Evolutionary conservation across 2,797 vertebrate species (phyloP).

Genomic region (Acestrorhynchus altus): DNA sequence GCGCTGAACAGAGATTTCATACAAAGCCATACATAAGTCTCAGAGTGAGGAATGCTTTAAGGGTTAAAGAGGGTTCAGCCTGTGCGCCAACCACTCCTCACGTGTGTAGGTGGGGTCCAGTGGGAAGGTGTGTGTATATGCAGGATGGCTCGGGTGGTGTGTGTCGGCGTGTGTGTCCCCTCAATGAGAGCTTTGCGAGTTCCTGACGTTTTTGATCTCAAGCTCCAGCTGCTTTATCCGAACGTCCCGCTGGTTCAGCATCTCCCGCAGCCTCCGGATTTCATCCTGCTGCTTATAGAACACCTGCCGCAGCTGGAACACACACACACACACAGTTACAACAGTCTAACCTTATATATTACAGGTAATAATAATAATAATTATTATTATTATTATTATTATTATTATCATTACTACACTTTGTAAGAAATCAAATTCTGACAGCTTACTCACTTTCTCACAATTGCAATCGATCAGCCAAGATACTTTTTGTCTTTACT

Average conservation of each 20-base stretch:
- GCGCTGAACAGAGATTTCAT: background rate
- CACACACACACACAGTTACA: constrained; percentile 4
- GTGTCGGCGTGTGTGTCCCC: background rate
- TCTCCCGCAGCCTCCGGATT: constrained; percentile 86
- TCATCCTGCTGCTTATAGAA: constrained; percentile 95
- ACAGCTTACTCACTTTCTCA: too few relatives aligned
- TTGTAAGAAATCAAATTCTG: too few relatives aligned
- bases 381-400: too few relatives aligned
- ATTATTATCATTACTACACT: too few relatives aligned
- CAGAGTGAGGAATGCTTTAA: background rate
- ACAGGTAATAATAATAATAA: too few relatives aligned
- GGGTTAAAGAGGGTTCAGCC: background rate
- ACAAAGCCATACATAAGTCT: background rate
- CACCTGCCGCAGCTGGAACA: constrained; percentile 85
- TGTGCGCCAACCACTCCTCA: background rate
- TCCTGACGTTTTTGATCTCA: constrained; percentile 87
- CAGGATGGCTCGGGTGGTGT: background rate
- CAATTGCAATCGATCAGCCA: too few relatives aligned
- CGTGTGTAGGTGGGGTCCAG: background rate
- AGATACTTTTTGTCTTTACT: too few relatives aligned
- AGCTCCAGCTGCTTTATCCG: constrained; percentile 89
- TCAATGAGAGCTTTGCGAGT: constrained; percentile 70
- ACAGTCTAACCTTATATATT: too few relatives aligned
- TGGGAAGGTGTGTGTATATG: constrained; percentile 1
- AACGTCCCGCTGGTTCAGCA: constrained; percentile 87